Conservation (phyloP, 2,797 vertebrate genomes). For the Oceanodroma leucorhoa region DNA sequence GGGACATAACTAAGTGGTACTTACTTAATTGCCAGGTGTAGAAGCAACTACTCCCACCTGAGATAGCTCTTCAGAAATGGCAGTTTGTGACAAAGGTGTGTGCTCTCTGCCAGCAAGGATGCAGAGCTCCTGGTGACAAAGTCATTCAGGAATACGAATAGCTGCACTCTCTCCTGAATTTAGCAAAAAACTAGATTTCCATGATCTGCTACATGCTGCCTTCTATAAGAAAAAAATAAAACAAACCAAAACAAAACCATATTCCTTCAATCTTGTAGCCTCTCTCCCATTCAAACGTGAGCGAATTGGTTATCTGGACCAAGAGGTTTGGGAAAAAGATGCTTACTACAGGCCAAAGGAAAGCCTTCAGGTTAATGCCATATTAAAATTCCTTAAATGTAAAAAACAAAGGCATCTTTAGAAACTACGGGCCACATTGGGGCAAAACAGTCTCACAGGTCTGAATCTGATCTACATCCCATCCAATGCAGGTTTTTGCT, state of each 20-base stretch:
- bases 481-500: neutral
- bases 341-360: neutral
- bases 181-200: neutral
- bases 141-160: neutral
- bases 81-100: neutral
- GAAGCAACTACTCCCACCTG: neutral
- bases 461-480: neutral
- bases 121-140: neutral
- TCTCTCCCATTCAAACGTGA: neutral
- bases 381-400: neutral
- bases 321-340: neutral
- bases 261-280: neutral
- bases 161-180: neutral
- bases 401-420: neutral
- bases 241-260: neutral
- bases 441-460: neutral
- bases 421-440: rapidly evolving
- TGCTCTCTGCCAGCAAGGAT: neutral
- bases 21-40: neutral
- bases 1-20: neutral
- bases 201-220: neutral
- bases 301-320: neutral
- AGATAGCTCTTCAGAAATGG: neutral
- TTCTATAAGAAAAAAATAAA: neutral
- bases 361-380: neutral